phyloP scores from a whole-genome alignment of 2,888 invertebrate species.

The Rotaria sp. region DNA sequence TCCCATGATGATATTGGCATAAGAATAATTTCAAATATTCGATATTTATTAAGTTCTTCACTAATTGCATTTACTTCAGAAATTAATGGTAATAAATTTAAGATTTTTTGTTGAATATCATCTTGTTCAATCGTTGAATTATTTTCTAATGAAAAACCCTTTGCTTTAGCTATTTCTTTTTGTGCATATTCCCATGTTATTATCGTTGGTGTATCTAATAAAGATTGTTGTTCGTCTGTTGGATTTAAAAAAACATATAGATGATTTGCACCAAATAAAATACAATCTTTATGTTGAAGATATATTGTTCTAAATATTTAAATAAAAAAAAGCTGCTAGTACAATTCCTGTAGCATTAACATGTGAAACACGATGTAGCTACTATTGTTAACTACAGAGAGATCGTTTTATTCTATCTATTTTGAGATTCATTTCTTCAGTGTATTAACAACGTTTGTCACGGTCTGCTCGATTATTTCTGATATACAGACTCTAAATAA shows the following conservation, averaged over 20 bases:
- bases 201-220: constrained; percentile 42
- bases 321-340: too few relatives aligned
- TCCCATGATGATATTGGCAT: constrained; percentile 45
- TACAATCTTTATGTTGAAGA: constrained; percentile 52
- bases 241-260: constrained; percentile 55
- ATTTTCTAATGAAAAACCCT: constrained; percentile 51
- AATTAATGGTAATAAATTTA: constrained; percentile 55
- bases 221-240: constrained; percentile 43
- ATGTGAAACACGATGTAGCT: too few relatives aligned
- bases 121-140: constrained; percentile 51
- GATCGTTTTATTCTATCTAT: too few relatives aligned
- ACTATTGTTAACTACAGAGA: too few relatives aligned
- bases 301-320: not conserved
- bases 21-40: constrained; percentile 55
- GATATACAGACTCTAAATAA: too few relatives aligned
- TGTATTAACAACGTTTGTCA: too few relatives aligned
- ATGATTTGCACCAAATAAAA: constrained; percentile 57
- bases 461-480: too few relatives aligned
- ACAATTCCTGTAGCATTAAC: too few relatives aligned
- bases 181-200: constrained; percentile 56
- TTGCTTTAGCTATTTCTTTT: constrained; percentile 55
- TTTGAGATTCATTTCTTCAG: too few relatives aligned
- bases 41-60: constrained; percentile 55
- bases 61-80: constrained; percentile 56
- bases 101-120: constrained; percentile 54